These are phyloP conservation scores for Leptoteleia sp. DNA, from an alignment of 1,140 invertebrate species.

Conservation along the genomic window DNA sequence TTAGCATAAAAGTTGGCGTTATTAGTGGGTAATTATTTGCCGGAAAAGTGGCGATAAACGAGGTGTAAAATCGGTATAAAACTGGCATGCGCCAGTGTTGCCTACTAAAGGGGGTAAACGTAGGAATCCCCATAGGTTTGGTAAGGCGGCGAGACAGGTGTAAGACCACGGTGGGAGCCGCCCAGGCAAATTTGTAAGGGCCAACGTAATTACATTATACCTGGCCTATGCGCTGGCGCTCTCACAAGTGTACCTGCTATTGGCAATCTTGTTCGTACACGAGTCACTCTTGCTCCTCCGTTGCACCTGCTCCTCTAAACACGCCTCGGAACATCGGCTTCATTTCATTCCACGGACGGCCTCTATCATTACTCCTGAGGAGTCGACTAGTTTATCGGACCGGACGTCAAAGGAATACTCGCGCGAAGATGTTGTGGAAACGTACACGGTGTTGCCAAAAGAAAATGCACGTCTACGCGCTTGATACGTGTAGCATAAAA, in stretches of 20 bases:
- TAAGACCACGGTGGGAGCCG: slow-evolving; percentile 6
- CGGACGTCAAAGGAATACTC: no score
- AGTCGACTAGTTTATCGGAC: not conserved
- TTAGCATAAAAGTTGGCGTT: no score
- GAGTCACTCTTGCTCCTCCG: slow-evolving; percentile 34
- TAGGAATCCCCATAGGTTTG: no score
- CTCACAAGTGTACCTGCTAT: slow-evolving; percentile 47
- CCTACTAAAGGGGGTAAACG: no score
- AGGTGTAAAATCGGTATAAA: no score
- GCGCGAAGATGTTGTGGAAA: no score
- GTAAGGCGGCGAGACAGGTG: slow-evolving; percentile 44
- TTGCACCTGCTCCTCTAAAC: slow-evolving; percentile 51
- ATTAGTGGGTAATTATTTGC: no score
- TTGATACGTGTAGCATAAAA: no score
- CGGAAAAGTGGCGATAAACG: no score
- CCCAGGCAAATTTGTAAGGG: slow-evolving; percentile 48
- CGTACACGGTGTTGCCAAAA: no score
- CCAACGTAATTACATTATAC: slow-evolving; percentile 51
- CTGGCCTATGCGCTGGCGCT: slow-evolving; percentile 32
- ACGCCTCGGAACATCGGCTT: slow-evolving; percentile 29
- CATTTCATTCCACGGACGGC: not conserved
- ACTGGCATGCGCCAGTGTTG: no score
- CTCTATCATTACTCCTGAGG: slow-evolving; percentile 14
- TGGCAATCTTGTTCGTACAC: slow-evolving; percentile 51
- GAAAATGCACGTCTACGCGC: no score